phyloP scores from a whole-genome alignment of 1,140 invertebrate genomes.

The Drosophila pachea region DNA sequence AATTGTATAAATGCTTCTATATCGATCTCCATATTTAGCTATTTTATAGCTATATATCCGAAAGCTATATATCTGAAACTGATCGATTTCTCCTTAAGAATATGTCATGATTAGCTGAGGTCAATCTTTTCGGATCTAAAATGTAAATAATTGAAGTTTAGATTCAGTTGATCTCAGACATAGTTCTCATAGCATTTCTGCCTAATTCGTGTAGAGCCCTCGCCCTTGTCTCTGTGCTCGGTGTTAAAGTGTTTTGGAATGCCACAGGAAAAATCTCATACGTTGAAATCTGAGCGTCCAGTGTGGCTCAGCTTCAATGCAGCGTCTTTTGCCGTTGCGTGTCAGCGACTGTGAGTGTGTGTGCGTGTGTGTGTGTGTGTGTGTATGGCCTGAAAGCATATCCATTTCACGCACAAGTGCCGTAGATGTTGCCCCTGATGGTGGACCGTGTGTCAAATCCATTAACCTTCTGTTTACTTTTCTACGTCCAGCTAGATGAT shows the following conservation, averaged over 20 bases:
- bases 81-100: no score
- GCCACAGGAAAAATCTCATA: conserved; percentile 18
- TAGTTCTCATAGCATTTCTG: no score
- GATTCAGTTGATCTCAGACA: no score
- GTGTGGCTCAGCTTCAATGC: conserved; percentile 18
- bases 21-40: no score
- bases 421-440: conserved; percentile 39
- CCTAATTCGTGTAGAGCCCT: no score
- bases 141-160: no score
- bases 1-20: no score
- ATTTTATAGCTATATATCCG: no score
- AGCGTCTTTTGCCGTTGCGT: conserved; percentile 36
- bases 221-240: neutral
- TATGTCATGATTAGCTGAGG: no score
- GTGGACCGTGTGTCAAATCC: conserved; percentile 77
- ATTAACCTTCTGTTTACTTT: conserved; percentile 79
- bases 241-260: conserved; percentile 24
- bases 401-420: conserved; percentile 76
- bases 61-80: no score
- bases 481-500: conserved; percentile 60
- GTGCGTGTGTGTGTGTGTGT: conserved; percentile 34
- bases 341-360: conserved; percentile 7
- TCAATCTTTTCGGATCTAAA: no score
- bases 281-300: conserved; percentile 34
- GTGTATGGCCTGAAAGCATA: conserved; percentile 73